A percentile compares a stretch with the other conserved stretches of the same genome.
Conservation (phyloP, 1,140 invertebrate species). For the Drosophila santomea region DNA sequence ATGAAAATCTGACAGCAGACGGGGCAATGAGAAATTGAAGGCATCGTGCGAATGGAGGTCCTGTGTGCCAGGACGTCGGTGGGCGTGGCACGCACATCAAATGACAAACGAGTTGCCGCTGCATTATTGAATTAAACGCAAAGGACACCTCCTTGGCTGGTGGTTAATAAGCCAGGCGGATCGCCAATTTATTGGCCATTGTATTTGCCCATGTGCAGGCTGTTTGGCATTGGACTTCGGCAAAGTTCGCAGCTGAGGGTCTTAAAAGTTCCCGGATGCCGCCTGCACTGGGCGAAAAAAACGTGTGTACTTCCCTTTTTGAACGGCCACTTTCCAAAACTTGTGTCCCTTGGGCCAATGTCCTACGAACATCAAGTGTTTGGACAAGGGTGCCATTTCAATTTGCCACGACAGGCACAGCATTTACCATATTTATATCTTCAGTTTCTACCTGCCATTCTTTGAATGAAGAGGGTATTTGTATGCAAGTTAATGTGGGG, state of each 20-base stretch:
- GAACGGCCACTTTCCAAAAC: not conserved
- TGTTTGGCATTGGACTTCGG: not conserved
- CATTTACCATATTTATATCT: constrained; percentile 9
- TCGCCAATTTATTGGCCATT: constrained; percentile 53
- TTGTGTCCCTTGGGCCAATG: not conserved
- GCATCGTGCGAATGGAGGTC: constrained; percentile 14
- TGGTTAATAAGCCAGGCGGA: constrained; percentile 51
- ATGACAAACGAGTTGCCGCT: constrained; percentile 65
- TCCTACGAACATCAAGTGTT: not conserved
- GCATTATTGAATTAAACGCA: constrained; percentile 75
- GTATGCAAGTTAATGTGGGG: no score
- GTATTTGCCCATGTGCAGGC: constrained; percentile 15
- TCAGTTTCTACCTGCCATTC: not conserved
- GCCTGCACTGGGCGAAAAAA: not conserved
- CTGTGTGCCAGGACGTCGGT: not conserved
- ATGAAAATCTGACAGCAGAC: constrained; percentile 72
- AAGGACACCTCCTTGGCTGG: constrained; percentile 19
- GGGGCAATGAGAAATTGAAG: constrained; percentile 67
- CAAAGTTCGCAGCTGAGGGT: not conserved
- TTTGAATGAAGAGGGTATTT: no score
- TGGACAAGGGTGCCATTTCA: constrained; percentile 1
- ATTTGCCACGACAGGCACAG: constrained; percentile 1
- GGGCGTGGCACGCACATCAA: constrained; percentile 53
- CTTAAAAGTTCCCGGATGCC: not conserved
- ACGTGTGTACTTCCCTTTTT: not conserved